phyloP scores from a whole-genome alignment of 2,113 vertebrate genomes.

The Marmota flaviventris region DNA sequence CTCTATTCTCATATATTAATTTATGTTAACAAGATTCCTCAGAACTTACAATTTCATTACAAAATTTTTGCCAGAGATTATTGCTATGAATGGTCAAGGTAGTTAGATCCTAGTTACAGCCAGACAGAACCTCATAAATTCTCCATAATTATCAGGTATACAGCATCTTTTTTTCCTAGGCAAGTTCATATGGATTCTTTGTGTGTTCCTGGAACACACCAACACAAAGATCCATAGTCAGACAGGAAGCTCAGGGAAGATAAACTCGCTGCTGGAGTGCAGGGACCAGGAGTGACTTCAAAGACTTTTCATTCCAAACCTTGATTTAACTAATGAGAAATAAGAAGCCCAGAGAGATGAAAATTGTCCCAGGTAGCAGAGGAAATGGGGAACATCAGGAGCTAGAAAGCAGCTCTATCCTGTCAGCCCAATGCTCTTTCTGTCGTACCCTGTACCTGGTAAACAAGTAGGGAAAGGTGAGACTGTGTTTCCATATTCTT shows the following conservation, averaged over 20 bases:
- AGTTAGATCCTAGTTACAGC: neutral
- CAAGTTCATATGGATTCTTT: neutral
- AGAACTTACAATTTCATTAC: neutral
- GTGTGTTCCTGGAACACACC: neutral
- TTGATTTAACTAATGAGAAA: neutral
- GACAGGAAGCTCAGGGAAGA: neutral
- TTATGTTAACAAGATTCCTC: neutral
- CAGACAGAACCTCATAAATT: neutral
- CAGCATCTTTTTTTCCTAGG: neutral
- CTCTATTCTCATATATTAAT: neutral
- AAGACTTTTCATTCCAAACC: neutral
- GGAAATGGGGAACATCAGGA: neutral
- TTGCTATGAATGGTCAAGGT: neutral
- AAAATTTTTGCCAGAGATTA: neutral
- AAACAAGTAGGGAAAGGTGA: neutral
- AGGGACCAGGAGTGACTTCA: neutral
- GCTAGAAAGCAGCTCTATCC: neutral
- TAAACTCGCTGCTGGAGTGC: rapidly evolving
- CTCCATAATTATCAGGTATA: neutral
- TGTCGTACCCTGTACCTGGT: too few species aligned
- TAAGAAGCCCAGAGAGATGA: neutral
- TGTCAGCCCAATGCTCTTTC: neutral
- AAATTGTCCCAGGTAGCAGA: neutral
- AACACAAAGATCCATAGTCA: neutral
- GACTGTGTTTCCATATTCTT: neutral